Conservation (phyloP, 2,797 vertebrate species). For the Emys orbicularis region DNA sequence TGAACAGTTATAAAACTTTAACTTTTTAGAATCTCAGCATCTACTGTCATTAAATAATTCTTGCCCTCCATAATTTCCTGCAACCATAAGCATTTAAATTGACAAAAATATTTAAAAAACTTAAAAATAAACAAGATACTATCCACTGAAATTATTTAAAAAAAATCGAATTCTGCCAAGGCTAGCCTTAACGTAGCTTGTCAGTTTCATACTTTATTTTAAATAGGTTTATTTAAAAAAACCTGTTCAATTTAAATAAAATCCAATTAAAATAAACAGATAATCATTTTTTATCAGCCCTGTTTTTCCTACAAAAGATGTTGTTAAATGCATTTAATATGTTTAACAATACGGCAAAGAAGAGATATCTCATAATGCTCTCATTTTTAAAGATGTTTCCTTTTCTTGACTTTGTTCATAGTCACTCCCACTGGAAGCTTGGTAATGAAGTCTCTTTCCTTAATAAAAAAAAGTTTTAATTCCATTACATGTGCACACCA, state of each 20-base stretch:
- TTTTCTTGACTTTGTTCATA: background rate
- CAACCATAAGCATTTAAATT: too few species aligned
- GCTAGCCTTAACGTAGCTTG: too few species aligned
- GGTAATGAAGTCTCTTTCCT: background rate
- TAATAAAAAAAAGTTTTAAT: background rate
- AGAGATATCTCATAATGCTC: rapidly evolving
- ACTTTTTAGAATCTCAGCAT: too few species aligned
- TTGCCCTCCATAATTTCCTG: too few species aligned
- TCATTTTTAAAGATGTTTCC: background rate
- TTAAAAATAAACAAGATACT: too few species aligned
- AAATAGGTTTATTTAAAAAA: too few species aligned
- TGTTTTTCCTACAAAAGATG: background rate
- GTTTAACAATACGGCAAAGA: background rate
- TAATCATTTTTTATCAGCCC: background rate
- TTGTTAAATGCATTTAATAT: background rate
- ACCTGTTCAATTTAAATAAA: background rate
- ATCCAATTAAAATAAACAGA: background rate
- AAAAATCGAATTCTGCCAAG: too few species aligned
- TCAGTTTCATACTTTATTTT: too few species aligned
- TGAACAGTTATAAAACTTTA: too few species aligned
- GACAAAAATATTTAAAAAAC: too few species aligned
- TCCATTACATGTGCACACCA: background rate
- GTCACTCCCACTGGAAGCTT: background rate
- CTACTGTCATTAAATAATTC: too few species aligned
- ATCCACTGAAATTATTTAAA: too few species aligned